Conservation (phyloP, 2,888 invertebrate species). For the Microplitis manilae region DNA sequence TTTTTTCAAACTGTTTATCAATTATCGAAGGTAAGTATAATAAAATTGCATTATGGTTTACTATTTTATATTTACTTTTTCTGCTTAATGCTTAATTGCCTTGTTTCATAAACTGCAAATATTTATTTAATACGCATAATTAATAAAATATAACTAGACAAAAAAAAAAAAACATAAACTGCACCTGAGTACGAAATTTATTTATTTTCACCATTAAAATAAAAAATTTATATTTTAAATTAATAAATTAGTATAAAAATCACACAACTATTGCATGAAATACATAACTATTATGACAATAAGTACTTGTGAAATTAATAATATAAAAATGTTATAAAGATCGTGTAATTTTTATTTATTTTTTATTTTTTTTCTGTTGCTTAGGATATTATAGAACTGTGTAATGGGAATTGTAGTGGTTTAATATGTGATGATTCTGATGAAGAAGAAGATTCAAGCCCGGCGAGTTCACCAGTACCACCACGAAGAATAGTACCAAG, state of each 20-base stretch:
- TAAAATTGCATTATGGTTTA: slow-evolving; percentile 58
- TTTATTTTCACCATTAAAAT: background rate
- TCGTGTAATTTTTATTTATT: background rate
- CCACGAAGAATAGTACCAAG: slow-evolving; percentile 65
- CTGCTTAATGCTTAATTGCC: slow-evolving; percentile 40
- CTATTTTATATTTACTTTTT: slow-evolving; percentile 32
- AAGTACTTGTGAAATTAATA: background rate
- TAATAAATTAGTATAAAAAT: no score
- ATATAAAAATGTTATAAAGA: background rate
- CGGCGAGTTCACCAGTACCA: slow-evolving; percentile 65
- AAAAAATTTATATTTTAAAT: no score
- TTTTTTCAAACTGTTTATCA: slow-evolving; percentile 3
- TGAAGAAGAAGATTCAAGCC: slow-evolving; percentile 68
- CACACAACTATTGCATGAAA: background rate
- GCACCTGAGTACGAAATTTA: background rate
- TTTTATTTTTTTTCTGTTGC: slow-evolving; percentile 53
- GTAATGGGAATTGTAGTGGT: slow-evolving; percentile 65
- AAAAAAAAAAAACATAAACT: background rate
- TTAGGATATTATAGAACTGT: slow-evolving; percentile 69
- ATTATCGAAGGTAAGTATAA: slow-evolving; percentile 60
- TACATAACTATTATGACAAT: background rate
- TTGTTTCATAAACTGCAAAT: background rate
- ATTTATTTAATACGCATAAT: background rate
- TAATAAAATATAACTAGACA: background rate
- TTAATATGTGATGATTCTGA: slow-evolving; percentile 67